phyloP scores from a whole-genome alignment of 2,113 vertebrate genomes.

The Nerophis ophidion region DNA sequence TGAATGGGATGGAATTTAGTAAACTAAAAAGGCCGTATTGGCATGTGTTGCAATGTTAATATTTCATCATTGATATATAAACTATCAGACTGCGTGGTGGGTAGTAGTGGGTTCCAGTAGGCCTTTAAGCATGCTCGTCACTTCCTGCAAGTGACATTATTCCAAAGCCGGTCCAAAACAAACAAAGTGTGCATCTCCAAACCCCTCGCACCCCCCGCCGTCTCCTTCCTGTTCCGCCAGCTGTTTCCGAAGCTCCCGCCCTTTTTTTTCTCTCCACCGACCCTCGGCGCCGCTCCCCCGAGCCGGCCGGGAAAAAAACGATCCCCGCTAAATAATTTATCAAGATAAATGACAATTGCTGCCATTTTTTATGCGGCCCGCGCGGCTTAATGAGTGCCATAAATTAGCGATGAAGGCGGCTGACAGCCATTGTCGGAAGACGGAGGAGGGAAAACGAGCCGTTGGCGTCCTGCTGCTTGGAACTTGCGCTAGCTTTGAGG shows the following conservation, averaged over 20 bases:
- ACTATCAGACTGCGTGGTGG: no score
- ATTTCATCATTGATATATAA: no score
- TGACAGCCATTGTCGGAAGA: slow-evolving; percentile 81
- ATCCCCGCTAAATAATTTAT: slow-evolving; percentile 99
- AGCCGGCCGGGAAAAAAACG: slow-evolving; percentile 81
- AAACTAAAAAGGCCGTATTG: no score
- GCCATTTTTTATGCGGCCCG: slow-evolving; percentile 74
- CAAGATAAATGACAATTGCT: slow-evolving; percentile 99
- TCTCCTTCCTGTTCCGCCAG: slow-evolving; percentile 51
- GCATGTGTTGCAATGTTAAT: no score
- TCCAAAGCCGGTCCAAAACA: no score
- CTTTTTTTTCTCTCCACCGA: slow-evolving; percentile 17
- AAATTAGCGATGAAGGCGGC: slow-evolving; percentile 94
- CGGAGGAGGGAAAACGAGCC: slow-evolving; percentile 41
- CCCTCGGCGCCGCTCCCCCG: slow-evolving; percentile 67
- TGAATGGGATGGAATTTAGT: no score
- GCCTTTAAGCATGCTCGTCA: no score
- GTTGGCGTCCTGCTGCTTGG: slow-evolving; percentile 15
- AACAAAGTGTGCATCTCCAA: slow-evolving; percentile 5
- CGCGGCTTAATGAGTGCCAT: slow-evolving; percentile 94
- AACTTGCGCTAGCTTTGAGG: slow-evolving; percentile 7
- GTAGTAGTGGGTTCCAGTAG: no score
- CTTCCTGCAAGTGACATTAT: no score
- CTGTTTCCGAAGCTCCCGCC: slow-evolving; percentile 60
- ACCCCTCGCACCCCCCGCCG: slow-evolving; percentile 31